Base-by-base conservation (phyloP, 2,888 invertebrate genomes). In the Cheilosia variabilis region DNA sequence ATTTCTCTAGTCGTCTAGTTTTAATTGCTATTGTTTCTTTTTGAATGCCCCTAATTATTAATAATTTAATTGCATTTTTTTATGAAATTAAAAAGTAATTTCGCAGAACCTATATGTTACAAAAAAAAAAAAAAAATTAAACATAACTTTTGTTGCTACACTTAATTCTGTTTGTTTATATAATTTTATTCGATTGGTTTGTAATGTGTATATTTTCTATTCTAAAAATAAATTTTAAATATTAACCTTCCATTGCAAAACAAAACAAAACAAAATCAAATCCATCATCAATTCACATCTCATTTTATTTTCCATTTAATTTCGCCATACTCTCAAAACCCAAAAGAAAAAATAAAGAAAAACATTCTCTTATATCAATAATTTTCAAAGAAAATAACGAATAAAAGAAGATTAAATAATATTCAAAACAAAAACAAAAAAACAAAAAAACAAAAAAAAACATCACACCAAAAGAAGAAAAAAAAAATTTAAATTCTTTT, bases 191-290 rank as follows among this genome's bases (percentile, higher is more conserved):
- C 43, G 45, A 72, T 76, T 83, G 69, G 69, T 78, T 79, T 83
- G 83, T 87, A 83, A 87, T 87, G 76, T 87, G 76, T 87, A 83
- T 87, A 83, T 78, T 87, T 78, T 82, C 73, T 83, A 87, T 82
- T 82, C 43, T 77, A 50, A 77, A 82, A 71, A 37, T 45, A 57
- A 52, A 72, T 5, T 24, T 52, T 5, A 52, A 52, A 52, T 69
- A 65, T 71, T 69, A 87, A 78, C 55, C 47, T 41, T 50, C 17
- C 69, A 78, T 71, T 62, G 62, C 69, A 71, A 13, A 55, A n/a
- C n/a, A 34, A 71, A 57, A 53, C 55, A 75, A n/a, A 66, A 53
- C 47, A 58, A 34, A 43, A 58, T 62, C n/a, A 50, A 53, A 65
- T 82, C 50, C 68, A 55, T 68, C 62, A 68, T 52, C 63, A 58